Evolutionary conservation across 2,797 vertebrate species (phyloP).

Genomic region (Halcyon smyrnensis): DNA sequence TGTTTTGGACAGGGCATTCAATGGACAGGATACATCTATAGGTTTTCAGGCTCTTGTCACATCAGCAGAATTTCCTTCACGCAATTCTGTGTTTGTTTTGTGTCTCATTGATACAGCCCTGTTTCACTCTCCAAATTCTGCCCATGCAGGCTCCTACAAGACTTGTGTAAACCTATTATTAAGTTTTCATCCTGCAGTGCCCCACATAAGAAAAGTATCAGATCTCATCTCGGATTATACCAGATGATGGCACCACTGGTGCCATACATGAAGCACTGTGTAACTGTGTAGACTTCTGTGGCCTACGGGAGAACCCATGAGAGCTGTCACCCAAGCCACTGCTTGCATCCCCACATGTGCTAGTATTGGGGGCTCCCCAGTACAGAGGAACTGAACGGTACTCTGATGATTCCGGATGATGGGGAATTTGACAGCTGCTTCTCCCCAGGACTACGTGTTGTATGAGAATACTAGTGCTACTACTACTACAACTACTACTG

Average conservation of each 20-base stretch:
- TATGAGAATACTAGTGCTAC: not conserved
- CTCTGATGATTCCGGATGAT: not conserved
- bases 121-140: not conserved
- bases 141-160: not conserved
- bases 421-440: not conserved
- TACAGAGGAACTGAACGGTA: not conserved
- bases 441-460: not conserved
- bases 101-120: not conserved
- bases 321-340: not conserved
- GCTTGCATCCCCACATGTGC: not conserved
- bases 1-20: not conserved
- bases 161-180: not conserved
- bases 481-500: not conserved
- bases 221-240: accelerated
- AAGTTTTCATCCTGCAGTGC: not conserved
- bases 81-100: not conserved
- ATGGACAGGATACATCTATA: not conserved
- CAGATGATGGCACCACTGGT: not conserved
- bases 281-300: not conserved
- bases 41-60: not conserved
- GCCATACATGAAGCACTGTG: accelerated
- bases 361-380: not conserved
- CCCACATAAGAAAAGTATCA: not conserved
- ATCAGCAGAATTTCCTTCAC: not conserved
- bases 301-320: not conserved